Percentiles rank a stretch among this genome's conserved stretches.
Evolutionary conservation across 2,113 vertebrate genomes (phyloP).

Genomic region (Spea bombifrons): DNA sequence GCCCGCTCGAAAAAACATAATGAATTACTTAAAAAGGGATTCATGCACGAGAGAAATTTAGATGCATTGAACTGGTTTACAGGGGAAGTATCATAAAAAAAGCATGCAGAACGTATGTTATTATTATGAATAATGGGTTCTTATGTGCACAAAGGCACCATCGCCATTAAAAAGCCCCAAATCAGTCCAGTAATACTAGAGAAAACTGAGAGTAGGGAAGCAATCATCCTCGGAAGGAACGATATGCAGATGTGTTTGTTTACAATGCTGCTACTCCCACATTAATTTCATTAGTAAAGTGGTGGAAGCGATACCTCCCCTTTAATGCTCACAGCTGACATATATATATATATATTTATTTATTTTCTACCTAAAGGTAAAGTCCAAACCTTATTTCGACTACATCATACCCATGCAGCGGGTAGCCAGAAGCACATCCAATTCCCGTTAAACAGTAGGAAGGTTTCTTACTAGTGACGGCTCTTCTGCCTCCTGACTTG

Average conservation of each 20-base stretch:
- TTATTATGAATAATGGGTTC: too few relatives aligned
- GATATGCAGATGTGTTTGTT: background rate
- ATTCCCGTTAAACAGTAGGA: conserved; percentile 71
- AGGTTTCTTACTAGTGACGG: conserved; percentile 92
- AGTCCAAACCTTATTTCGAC: conserved; percentile 63
- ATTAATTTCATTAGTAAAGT: background rate
- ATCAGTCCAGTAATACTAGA: too few relatives aligned
- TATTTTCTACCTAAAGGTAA: conserved; percentile 58
- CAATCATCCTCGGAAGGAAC: too few relatives aligned
- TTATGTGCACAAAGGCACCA: too few relatives aligned
- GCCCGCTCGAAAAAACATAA: too few relatives aligned
- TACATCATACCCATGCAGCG: conserved; percentile 68
- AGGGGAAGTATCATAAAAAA: background rate
- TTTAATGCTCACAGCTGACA: conserved; percentile 2
- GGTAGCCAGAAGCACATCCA: conserved; percentile 67
- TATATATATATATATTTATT: conserved; percentile 33
- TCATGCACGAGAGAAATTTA: background rate
- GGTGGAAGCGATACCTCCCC: background rate
- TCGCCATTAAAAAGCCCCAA: too few relatives aligned
- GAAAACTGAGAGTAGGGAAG: too few relatives aligned
- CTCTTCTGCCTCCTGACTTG: conserved; percentile 92
- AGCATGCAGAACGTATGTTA: background rate
- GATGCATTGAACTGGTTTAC: background rate
- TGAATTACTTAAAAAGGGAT: background rate
- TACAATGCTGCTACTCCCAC: background rate